A percentile compares a stretch with the other conserved stretches of the same genome.
phyloP scores from a whole-genome alignment of 2,797 vertebrate genomes.

The Gila robusta region DNA sequence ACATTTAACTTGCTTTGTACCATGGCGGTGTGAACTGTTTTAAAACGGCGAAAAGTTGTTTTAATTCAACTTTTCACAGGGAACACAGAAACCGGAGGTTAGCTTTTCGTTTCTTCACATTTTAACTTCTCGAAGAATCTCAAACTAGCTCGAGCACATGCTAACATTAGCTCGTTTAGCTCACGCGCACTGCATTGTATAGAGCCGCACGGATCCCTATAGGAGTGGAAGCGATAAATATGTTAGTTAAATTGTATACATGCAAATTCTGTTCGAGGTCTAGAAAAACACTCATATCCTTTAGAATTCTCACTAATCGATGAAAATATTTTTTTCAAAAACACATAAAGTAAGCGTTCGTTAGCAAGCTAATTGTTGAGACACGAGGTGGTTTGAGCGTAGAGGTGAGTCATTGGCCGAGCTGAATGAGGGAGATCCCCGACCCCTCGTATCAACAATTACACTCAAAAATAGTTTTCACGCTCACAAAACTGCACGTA shows the following conservation, averaged over 20 bases:
- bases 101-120: conserved; percentile 52
- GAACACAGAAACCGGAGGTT: not conserved
- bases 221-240: conserved; percentile 62
- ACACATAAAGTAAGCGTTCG: conserved; percentile 45
- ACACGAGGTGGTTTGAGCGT: conserved; percentile 84
- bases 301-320: no score
- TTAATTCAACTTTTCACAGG: not conserved
- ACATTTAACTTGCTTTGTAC: conserved; percentile 45
- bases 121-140: conserved; percentile 73
- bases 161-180: conserved; percentile 85
- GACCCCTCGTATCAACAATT: conserved; percentile 42
- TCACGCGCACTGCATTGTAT: conserved; percentile 69
- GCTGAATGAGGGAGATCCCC: conserved; percentile 77
- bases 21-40: not conserved
- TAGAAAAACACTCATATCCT: not conserved
- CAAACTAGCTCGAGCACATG: conserved; percentile 77
- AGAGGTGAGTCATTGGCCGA: conserved; percentile 84
- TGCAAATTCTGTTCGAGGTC: conserved; percentile 7
- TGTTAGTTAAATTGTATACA: conserved; percentile 62
- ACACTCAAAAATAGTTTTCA: conserved; percentile 33
- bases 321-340: not conserved
- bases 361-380: conserved; percentile 79
- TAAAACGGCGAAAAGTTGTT: conserved; percentile 20
- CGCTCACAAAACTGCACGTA: not conserved
- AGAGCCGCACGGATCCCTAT: conserved; percentile 43